Conservation (phyloP, 2,113 vertebrate genomes). For the Seriola rivoliana region DNA sequence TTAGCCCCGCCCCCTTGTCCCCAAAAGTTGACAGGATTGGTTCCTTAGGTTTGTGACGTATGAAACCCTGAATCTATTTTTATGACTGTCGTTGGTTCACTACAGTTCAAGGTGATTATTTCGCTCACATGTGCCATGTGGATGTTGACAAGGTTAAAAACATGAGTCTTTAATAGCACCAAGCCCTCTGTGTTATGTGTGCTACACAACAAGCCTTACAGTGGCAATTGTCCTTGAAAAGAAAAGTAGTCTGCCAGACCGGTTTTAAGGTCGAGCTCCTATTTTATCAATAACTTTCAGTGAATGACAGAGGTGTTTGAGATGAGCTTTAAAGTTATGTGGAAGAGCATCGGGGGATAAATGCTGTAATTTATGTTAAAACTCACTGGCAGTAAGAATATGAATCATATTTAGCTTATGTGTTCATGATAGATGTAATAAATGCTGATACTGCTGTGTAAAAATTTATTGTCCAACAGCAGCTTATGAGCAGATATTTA, state of each 20-base stretch:
- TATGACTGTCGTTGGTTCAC: too few relatives aligned
- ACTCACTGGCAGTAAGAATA: neutral
- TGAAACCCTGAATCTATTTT: too few relatives aligned
- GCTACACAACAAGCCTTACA: neutral
- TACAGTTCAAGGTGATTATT: too few relatives aligned
- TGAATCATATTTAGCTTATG: slow-evolving; percentile 32
- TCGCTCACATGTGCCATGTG: too few relatives aligned
- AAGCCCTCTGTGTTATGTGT: neutral
- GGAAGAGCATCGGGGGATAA: neutral
- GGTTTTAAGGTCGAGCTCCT: neutral
- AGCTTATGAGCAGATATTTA: neutral
- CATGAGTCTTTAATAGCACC: neutral
- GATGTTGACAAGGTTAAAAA: too few relatives aligned
- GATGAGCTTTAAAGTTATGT: neutral
- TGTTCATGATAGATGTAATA: slow-evolving; percentile 6
- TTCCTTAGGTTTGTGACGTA: too few relatives aligned
- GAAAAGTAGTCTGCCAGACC: neutral
- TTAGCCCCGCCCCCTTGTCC: too few relatives aligned
- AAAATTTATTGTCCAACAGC: neutral
- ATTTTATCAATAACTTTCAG: too few relatives aligned
- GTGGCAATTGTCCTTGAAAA: too few relatives aligned
- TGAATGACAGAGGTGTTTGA: neutral
- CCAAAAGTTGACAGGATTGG: too few relatives aligned
- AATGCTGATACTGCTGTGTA: slow-evolving; percentile 18
- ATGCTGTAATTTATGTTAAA: slow-evolving; percentile 11